These are phyloP conservation scores for Rotaria sp. DNA, from an alignment of 2,888 invertebrate species.

Conservation along the genomic window DNA sequence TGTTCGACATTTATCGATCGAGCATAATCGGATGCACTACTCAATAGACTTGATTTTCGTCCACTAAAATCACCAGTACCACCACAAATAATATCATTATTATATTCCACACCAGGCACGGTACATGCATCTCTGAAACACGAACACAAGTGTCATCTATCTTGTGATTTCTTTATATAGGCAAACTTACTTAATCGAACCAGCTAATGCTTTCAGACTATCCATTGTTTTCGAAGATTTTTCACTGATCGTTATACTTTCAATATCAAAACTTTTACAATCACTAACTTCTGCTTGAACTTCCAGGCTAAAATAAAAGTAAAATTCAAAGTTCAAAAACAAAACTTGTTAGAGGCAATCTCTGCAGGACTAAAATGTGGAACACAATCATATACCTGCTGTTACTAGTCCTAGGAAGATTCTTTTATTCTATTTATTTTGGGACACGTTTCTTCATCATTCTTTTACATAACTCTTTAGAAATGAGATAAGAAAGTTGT, in stretches of 20 bases:
- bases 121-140: not conserved
- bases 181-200: not conserved
- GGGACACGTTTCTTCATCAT: no score
- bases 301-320: not conserved
- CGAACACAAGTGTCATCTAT: not conserved
- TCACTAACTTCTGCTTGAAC: conserved; percentile 25
- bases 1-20: not conserved
- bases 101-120: conserved; percentile 6
- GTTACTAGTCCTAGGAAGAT: no score
- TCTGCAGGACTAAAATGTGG: no score
- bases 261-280: conserved; percentile 25
- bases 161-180: no score
- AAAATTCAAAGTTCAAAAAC: not conserved
- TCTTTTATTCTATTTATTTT: no score
- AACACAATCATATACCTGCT: no score
- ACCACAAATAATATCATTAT: not conserved
- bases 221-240: conserved; percentile 28
- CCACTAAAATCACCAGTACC: not conserved
- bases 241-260: conserved; percentile 22
- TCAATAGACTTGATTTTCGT: conserved; percentile 13
- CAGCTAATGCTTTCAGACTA: conserved; percentile 16
- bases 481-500: no score
- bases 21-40: conserved; percentile 28
- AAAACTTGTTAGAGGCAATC: no score
- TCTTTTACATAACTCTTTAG: no score